These are phyloP conservation scores for Typhlichthys eigenmanni DNA, from an alignment of 2,797 vertebrate genomes.

Conservation along the genomic window DNA sequence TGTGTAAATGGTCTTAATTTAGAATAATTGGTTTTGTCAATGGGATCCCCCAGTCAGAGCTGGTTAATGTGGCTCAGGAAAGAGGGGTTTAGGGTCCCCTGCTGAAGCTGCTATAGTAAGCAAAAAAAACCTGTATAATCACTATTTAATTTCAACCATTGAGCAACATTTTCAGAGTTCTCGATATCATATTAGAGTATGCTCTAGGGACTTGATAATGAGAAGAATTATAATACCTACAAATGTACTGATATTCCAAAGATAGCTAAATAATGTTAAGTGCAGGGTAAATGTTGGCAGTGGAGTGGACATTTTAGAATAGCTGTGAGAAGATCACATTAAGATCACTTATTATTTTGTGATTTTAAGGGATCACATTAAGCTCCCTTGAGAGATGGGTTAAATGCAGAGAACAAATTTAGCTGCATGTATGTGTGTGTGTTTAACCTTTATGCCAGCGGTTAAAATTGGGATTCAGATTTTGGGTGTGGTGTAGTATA, in stretches of 20 bases:
- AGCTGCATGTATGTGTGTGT: no score
- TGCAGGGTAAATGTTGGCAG: constrained; percentile 11
- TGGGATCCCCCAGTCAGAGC: no score
- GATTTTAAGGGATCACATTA: no score
- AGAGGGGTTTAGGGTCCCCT: no score
- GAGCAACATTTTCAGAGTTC: constrained; percentile 1
- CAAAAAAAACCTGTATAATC: not conserved
- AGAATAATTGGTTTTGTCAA: no score
- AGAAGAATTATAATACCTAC: constrained; percentile 15
- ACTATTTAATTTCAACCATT: not conserved
- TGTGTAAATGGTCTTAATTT: no score
- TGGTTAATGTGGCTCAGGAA: no score
- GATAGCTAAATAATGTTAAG: constrained; percentile 26
- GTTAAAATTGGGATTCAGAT: not conserved
- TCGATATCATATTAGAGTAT: constrained; percentile 1
- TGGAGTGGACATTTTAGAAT: constrained; percentile 3
- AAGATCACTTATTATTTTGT: not conserved
- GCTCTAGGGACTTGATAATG: constrained; percentile 11
- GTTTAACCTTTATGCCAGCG: not conserved
- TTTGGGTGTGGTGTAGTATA: constrained; percentile 15
- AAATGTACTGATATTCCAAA: constrained; percentile 7
- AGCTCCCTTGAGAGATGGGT: no score
- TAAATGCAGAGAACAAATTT: no score
- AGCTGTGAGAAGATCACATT: constrained; percentile 1
- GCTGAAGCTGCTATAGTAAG: no score